Evolutionary conservation across 53 echinoderm and acorn worm species (phyloP).

Genomic region (Holothuria scabra): DNA sequence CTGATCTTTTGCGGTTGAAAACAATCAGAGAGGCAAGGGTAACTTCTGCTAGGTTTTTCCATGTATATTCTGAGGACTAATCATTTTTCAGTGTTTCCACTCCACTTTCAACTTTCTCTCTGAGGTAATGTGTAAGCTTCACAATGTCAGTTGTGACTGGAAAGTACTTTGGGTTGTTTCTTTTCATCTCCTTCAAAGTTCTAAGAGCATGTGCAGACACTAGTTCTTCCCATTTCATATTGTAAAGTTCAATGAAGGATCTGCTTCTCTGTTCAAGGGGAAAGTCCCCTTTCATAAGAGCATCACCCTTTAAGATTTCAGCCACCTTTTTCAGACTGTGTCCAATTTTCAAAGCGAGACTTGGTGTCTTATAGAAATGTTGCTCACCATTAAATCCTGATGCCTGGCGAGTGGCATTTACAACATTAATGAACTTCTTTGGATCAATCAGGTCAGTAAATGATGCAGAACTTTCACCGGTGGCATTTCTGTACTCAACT

Average conservation of each 20-base stretch:
- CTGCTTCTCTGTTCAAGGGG: slow-evolving; percentile 19
- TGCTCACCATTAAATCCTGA: slow-evolving; percentile 44
- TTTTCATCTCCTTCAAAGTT: slow-evolving; percentile 65
- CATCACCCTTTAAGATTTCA: slow-evolving; percentile 48
- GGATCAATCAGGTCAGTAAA: slow-evolving; percentile 33
- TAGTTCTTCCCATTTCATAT: slow-evolving; percentile 64
- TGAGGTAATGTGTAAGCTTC: slow-evolving; percentile 62
- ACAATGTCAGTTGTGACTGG: slow-evolving; percentile 77
- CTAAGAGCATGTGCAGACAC: slow-evolving; percentile 73
- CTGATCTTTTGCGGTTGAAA: slow-evolving; percentile 79
- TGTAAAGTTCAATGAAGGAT: slow-evolving; percentile 47
- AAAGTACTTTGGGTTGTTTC: slow-evolving; percentile 64
- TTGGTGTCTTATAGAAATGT: slow-evolving; percentile 23
- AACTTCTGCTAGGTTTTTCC: slow-evolving; percentile 68
- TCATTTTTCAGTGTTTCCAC: slow-evolving; percentile 15
- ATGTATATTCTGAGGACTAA: slow-evolving; percentile 44
- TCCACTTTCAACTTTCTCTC: slow-evolving; percentile 40
- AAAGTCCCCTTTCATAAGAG: slow-evolving; percentile 17
- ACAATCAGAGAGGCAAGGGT: slow-evolving; percentile 62
- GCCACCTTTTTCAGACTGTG: slow-evolving; percentile 51
- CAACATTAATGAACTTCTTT: slow-evolving; percentile 35
- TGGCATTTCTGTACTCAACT: slow-evolving; percentile 1
- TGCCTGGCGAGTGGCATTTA: slow-evolving; percentile 22
- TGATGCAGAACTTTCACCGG: slow-evolving; percentile 24
- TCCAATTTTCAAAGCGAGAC: slow-evolving; percentile 51